Percentiles rank a stretch among this genome's conserved stretches.
phyloP scores from a whole-genome alignment of 2,113 vertebrate genomes.

The Prietella phreatophila region DNA sequence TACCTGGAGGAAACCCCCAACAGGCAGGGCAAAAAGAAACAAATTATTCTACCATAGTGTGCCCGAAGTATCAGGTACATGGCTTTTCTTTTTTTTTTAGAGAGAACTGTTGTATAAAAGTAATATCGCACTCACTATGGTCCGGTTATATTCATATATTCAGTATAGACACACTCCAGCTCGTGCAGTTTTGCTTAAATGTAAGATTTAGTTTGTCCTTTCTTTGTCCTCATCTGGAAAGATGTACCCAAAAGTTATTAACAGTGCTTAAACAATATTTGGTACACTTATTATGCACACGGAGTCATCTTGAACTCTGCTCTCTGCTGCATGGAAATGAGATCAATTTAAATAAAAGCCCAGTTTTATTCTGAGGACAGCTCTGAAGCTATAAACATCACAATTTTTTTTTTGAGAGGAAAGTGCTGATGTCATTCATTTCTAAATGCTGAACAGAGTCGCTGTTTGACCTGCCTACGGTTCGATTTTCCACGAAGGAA shows the following conservation, averaged over 20 bases:
- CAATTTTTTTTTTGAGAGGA: constrained; percentile 21
- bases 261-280: background rate
- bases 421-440: constrained; percentile 61
- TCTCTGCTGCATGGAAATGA: constrained; percentile 40
- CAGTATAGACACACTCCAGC: background rate
- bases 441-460: constrained; percentile 49
- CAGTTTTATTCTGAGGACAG: constrained; percentile 27
- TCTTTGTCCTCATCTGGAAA: background rate
- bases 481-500: constrained; percentile 54
- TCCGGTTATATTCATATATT: background rate
- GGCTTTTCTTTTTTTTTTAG: background rate
- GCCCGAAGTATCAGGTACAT: background rate
- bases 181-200: background rate
- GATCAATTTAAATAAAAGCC: constrained; percentile 12
- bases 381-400: constrained; percentile 43
- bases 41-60: background rate
- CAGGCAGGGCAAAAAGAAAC: background rate
- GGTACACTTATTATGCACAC: background rate
- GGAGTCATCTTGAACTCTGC: constrained; percentile 2
- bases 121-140: background rate
- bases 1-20: no score
- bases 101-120: background rate
- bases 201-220: background rate
- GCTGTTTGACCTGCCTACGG: constrained; percentile 52
- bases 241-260: background rate